Evolutionary conservation across 2,797 vertebrate genomes (phyloP).

Genomic region (Eospalax fontanierii): DNA sequence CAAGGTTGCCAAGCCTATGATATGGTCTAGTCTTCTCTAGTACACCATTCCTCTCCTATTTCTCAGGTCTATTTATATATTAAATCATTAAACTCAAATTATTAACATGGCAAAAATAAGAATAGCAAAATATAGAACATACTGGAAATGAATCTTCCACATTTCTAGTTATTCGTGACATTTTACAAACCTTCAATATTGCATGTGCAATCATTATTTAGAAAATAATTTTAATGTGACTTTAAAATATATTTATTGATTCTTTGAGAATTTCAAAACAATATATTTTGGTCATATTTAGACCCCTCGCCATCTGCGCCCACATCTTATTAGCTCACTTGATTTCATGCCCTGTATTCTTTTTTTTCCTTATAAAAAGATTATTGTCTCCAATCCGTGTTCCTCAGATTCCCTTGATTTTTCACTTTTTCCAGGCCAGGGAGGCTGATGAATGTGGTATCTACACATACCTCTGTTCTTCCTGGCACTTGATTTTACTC

Average conservation of each 20-base stretch:
- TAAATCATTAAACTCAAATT: not conserved
- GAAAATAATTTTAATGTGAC: no score
- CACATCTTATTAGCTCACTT: no score
- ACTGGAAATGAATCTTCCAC: not conserved
- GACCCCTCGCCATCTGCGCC: not conserved
- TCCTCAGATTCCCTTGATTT: not conserved
- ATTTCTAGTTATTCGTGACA: not conserved
- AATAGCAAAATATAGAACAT: not conserved
- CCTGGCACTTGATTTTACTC: no score
- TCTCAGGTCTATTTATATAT: not conserved
- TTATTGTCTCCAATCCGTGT: no score
- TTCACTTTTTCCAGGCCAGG: not conserved
- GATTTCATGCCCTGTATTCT: no score
- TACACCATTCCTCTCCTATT: not conserved
- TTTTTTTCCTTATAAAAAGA: no score
- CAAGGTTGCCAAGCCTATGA: not conserved
- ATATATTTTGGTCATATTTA: no score
- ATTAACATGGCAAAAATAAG: not conserved
- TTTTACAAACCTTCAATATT: not conserved
- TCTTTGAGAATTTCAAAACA: no score
- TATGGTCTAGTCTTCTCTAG: not conserved
- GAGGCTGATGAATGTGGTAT: not conserved
- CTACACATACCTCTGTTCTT: no score
- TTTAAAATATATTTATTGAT: no score
- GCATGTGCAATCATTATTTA: not conserved